Conservation (phyloP, 2,113 vertebrate species). For the Sitta europaea region DNA sequence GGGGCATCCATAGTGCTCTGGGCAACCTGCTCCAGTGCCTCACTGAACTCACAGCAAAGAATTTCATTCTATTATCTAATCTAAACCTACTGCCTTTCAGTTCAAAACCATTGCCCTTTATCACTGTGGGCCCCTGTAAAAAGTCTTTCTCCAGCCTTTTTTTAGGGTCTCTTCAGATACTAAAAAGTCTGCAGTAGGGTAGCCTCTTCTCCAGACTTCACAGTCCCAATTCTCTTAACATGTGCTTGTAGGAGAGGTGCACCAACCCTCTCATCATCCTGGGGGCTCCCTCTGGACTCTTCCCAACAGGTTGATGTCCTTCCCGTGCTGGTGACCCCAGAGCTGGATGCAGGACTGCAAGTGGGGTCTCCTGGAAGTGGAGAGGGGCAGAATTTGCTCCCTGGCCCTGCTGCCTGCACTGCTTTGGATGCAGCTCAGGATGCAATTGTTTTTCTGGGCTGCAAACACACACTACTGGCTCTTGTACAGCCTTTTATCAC, state of each 20-base stretch:
- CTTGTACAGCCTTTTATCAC: not conserved
- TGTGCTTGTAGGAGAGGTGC: not conserved
- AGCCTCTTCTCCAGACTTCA: not conserved
- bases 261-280: not conserved
- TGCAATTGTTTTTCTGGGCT: not conserved
- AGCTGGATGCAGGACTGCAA: not conserved
- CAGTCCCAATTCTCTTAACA: too few relatives aligned
- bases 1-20: not conserved
- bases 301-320: not conserved
- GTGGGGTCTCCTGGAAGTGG: not conserved
- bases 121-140: not conserved
- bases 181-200: not conserved
- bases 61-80: not conserved
- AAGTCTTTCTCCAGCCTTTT: not conserved
- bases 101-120: not conserved
- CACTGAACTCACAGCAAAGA: not conserved
- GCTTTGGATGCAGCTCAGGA: not conserved
- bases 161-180: not conserved
- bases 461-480: not conserved
- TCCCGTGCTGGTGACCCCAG: not conserved
- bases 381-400: not conserved
- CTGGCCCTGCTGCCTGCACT: fast-evolving
- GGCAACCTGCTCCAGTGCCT: not conserved
- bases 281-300: too few relatives aligned
- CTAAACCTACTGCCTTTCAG: too few relatives aligned